Conservation (phyloP, 2,797 vertebrate genomes). For the Phylloscopus collybita region DNA sequence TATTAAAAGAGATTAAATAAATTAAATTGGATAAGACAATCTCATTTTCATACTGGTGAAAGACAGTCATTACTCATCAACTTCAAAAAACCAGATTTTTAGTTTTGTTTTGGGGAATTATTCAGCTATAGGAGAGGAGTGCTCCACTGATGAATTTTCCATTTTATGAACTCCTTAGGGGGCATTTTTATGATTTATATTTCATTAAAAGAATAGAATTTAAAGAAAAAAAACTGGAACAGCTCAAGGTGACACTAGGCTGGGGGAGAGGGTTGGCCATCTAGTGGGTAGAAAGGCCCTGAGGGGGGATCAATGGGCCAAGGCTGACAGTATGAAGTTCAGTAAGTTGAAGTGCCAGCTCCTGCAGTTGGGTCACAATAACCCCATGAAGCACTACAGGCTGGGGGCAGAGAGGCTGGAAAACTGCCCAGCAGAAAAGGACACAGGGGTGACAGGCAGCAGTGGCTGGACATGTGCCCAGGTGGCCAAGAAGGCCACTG, state of each 20-base stretch:
- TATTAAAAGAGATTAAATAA: not conserved
- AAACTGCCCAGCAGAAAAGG: not conserved
- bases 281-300: not conserved
- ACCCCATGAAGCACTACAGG: accelerated
- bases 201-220: not conserved
- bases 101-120: not conserved
- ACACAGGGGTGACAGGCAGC: accelerated
- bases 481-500: not conserved
- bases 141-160: not conserved
- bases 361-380: not conserved
- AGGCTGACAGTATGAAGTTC: not conserved
- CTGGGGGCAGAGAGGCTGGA: not conserved
- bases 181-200: not conserved
- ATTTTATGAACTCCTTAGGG: not conserved
- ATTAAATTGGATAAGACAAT: not conserved
- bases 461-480: not conserved
- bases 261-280: not conserved
- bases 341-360: accelerated
- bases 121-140: not conserved
- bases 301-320: not conserved
- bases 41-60: not conserved
- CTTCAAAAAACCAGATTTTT: not conserved
- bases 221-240: not conserved
- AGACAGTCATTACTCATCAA: not conserved
- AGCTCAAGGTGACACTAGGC: accelerated